These are phyloP conservation scores for Erynnis tages DNA, from an alignment of 2,888 invertebrate genomes.

Conservation along the genomic window DNA sequence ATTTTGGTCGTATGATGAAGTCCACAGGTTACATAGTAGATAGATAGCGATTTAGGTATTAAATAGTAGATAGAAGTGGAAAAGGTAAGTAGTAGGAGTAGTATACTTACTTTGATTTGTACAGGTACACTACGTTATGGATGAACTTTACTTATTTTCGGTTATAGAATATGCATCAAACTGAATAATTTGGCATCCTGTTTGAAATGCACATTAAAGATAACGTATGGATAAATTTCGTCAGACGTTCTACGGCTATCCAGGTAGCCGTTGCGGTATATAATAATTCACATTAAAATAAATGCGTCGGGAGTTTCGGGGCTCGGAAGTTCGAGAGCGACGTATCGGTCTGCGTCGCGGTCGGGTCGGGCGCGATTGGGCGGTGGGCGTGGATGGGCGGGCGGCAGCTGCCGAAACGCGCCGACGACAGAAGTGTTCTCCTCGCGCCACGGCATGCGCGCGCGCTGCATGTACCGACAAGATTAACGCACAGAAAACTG, in stretches of 20 bases:
- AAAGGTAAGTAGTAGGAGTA: no score
- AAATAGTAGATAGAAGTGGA: no score
- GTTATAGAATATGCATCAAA: neutral
- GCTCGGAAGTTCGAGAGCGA: neutral
- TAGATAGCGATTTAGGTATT: no score
- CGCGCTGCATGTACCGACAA: constrained; percentile 41
- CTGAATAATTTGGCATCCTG: neutral
- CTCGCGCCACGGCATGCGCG: constrained; percentile 72
- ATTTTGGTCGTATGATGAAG: no score
- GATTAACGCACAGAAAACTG: constrained; percentile 75
- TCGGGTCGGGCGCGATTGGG: constrained; percentile 31
- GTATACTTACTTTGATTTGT: no score
- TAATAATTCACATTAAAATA: constrained; percentile 55
- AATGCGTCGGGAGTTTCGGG: constrained; percentile 47
- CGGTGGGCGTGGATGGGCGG: constrained; percentile 55
- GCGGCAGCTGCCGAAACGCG: constrained; percentile 76
- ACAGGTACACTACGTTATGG: no score
- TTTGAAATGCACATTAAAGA: neutral
- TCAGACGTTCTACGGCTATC: neutral
- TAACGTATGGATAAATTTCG: constrained; percentile 1
- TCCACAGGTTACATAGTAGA: no score
- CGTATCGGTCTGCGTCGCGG: constrained; percentile 3
- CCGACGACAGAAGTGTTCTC: constrained; percentile 88
- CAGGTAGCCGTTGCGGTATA: constrained; percentile 45
- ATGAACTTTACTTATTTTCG: no score